Percentiles rank a stretch among this genome's conserved stretches.
phyloP scores from a whole-genome alignment of 2,888 invertebrate species.

The Nephrotoma appendiculata region DNA sequence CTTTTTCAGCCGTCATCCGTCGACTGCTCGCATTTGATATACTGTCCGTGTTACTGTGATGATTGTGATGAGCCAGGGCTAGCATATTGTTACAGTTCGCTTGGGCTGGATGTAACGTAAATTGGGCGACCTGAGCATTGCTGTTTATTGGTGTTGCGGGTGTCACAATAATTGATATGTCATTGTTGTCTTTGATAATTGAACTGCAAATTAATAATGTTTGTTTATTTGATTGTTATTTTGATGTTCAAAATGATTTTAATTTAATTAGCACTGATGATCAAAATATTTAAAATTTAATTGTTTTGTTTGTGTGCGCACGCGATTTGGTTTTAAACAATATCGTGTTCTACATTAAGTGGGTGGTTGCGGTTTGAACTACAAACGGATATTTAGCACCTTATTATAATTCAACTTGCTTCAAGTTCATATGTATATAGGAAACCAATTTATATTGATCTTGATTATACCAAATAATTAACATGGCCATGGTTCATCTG shows the following conservation, averaged over 20 bases:
- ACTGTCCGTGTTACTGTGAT: background rate
- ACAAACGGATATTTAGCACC: background rate
- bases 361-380: background rate
- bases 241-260: too few relatives aligned
- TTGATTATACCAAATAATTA: too few relatives aligned
- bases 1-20: conserved; percentile 7
- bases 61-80: background rate
- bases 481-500: too few relatives aligned
- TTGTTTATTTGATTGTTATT: background rate
- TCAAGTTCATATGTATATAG: too few relatives aligned
- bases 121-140: background rate
- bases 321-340: too few relatives aligned
- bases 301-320: background rate
- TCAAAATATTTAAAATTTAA: background rate
- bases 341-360: too few relatives aligned
- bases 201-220: background rate
- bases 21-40: conserved; percentile 5
- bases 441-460: too few relatives aligned
- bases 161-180: background rate
- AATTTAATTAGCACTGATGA: background rate
- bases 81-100: background rate
- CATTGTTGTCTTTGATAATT: background rate
- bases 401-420: too few relatives aligned
- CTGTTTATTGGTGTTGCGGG: background rate
- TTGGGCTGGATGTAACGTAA: background rate